Evolutionary conservation across 2,113 vertebrate species (phyloP).

Genomic region (Mastomys natalensis): DNA sequence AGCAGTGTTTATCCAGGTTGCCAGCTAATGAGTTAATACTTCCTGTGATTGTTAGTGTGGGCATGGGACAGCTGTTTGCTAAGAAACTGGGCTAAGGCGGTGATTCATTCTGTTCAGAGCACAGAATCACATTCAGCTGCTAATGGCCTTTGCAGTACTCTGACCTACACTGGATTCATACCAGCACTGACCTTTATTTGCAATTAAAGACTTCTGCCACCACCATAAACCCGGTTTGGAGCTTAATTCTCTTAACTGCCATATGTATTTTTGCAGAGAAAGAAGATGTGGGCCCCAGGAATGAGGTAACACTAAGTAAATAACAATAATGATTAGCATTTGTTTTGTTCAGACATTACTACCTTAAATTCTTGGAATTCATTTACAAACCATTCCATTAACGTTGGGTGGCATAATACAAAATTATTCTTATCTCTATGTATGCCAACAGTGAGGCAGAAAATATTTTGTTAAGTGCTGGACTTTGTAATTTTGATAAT

Average conservation of each 20-base stretch:
- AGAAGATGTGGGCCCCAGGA: conserved; percentile 33
- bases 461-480: conserved; percentile 55
- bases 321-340: conserved; percentile 33
- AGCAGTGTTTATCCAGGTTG: background rate
- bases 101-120: conserved; percentile 66
- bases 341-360: conserved; percentile 60
- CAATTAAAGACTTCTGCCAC: conserved; percentile 79
- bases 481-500: conserved; percentile 54
- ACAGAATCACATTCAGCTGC: conserved; percentile 65
- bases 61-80: conserved; percentile 59
- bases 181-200: conserved; percentile 75
- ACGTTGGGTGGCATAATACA: background rate
- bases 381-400: conserved; percentile 39
- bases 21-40: background rate
- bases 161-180: conserved; percentile 68
- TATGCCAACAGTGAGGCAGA: conserved; percentile 3
- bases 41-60: conserved; percentile 52
- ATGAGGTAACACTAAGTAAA: conserved; percentile 60
- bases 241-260: conserved; percentile 78
- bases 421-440: conserved; percentile 66
- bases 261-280: conserved; percentile 66
- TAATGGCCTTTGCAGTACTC: conserved; percentile 65
- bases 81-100: conserved; percentile 45
- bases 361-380: conserved; percentile 52
- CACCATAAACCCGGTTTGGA: conserved; percentile 65